These are phyloP conservation scores for Epistrophella euchroma DNA, from an alignment of 2,888 invertebrate genomes.

Conservation along the genomic window DNA sequence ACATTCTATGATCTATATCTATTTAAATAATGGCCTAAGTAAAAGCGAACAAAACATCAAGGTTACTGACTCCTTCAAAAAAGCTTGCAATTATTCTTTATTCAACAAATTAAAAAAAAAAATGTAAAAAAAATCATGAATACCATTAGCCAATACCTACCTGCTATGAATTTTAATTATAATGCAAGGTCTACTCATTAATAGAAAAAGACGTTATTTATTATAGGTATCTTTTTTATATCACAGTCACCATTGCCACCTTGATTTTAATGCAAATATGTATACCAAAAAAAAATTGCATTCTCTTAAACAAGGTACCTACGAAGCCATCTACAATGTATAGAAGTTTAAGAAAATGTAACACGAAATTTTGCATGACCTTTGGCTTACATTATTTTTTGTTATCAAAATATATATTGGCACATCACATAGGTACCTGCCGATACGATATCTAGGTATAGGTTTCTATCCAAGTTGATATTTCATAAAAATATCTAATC, in stretches of 20 bases:
- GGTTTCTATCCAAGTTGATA: not conserved
- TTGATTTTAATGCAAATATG: slow-evolving; percentile 3
- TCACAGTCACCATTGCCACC: slow-evolving; percentile 12
- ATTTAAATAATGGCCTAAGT: too few species aligned
- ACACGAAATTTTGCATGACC: not conserved
- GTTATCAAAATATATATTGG: not conserved
- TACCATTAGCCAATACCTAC: not conserved
- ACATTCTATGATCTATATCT: too few species aligned
- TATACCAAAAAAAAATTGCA: not conserved
- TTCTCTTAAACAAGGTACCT: not conserved
- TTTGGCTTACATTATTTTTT: not conserved
- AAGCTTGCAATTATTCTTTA: not conserved
- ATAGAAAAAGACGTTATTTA: not conserved
- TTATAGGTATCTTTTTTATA: not conserved
- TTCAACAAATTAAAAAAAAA: not conserved
- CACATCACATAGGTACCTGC: too few species aligned
- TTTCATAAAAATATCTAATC: not conserved
- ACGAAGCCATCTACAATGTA: not conserved
- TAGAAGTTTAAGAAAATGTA: not conserved
- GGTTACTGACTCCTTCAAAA: not conserved
- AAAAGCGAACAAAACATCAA: too few species aligned
- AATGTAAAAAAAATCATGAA: not conserved
- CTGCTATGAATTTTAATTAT: slow-evolving; percentile 15
- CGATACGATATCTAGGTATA: too few species aligned
- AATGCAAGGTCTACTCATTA: slow-evolving; percentile 2